Evolutionary conservation across 2,888 invertebrate genomes (phyloP).

Genomic region (Callosobruchus maculatus): DNA sequence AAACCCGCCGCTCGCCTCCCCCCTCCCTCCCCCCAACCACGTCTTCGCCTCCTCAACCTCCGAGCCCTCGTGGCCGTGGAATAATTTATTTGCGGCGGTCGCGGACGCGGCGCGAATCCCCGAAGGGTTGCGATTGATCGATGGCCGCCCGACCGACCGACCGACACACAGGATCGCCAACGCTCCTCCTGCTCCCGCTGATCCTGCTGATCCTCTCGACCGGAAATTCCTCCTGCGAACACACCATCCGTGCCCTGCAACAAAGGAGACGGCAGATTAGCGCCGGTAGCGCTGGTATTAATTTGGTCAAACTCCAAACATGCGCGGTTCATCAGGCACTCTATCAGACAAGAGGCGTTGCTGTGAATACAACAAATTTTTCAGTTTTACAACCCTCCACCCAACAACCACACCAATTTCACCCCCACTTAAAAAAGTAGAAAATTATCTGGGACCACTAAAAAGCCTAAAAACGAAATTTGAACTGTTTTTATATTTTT

Average conservation of each 20-base stretch:
- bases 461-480: too few species aligned
- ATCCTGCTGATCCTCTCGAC: neutral
- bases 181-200: neutral
- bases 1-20: neutral
- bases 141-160: neutral
- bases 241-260: neutral
- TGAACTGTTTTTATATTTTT: too few species aligned
- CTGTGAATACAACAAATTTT: too few species aligned
- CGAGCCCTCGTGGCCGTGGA: neutral
- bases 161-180: neutral
- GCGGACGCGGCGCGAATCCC: constrained; percentile 2
- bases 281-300: neutral
- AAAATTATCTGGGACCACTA: too few species aligned
- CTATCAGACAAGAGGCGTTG: too few species aligned
- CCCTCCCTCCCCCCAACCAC: neutral
- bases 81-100: neutral
- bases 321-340: too few species aligned
- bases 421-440: too few species aligned
- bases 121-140: constrained; percentile 4
- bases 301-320: too few species aligned
- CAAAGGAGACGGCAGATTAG: neutral
- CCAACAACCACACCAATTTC: too few species aligned
- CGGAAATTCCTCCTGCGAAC: neutral
- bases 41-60: neutral
- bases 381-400: too few species aligned